Conservation (phyloP, 2,888 invertebrate genomes). For the Dicyrtoma fusca region DNA sequence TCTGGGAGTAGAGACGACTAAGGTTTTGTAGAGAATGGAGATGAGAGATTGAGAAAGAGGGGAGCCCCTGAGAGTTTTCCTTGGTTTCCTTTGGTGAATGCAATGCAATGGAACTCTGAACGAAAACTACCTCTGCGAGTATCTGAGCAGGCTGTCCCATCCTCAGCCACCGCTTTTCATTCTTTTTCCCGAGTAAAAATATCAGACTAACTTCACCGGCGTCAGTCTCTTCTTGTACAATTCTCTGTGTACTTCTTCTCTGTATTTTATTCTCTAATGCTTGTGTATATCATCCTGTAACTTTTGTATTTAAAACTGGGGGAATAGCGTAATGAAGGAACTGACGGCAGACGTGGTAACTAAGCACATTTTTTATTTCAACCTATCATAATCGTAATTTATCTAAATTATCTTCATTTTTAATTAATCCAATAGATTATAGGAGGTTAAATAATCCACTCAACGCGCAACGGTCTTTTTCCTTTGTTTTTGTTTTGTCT, state of each 20-base stretch:
- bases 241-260: conserved; percentile 42
- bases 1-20: not conserved
- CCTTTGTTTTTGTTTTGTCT: no score
- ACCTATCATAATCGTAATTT: conserved; percentile 4
- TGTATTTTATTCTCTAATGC: conserved; percentile 36
- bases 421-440: no score
- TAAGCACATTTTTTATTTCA: not conserved
- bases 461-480: no score
- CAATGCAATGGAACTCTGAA: not conserved
- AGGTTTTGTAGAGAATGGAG: not conserved
- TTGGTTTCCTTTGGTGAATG: not conserved
- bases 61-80: conserved; percentile 1
- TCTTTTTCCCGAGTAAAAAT: conserved; percentile 24
- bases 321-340: conserved; percentile 40
- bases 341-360: conserved; percentile 46
- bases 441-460: no score
- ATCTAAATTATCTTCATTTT: no score
- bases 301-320: conserved; percentile 27
- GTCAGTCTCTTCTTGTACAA: conserved; percentile 53
- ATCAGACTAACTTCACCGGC: conserved; percentile 45
- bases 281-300: conserved; percentile 19
- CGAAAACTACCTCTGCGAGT: not conserved
- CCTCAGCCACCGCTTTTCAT: no score
- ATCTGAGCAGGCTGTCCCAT: not conserved
- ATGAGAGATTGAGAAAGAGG: not conserved